phyloP scores from a whole-genome alignment of 2,113 vertebrate species.

The Nesoenas mayeri region DNA sequence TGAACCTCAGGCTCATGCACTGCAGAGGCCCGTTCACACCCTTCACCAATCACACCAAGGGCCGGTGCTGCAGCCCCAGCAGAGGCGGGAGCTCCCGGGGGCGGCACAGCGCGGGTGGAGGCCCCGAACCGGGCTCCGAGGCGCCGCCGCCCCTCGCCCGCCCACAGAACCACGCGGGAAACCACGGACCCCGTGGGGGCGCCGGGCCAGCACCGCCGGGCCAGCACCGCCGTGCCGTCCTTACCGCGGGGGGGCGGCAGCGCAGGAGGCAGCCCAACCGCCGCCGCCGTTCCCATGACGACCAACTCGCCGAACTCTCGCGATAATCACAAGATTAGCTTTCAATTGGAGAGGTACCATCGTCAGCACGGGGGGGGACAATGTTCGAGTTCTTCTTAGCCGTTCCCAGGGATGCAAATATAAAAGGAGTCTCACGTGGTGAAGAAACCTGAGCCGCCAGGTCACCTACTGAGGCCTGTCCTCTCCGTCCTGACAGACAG shows the following conservation, averaged over 20 bases:
- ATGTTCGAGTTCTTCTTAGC: fast-evolving
- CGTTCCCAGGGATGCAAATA: fast-evolving
- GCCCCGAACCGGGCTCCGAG: too few species aligned
- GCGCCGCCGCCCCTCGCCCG: too few species aligned
- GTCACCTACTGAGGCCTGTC: fast-evolving
- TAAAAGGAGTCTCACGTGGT: background rate
- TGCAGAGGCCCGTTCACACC: background rate
- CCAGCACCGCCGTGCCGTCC: background rate
- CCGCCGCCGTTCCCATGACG: constrained; percentile 11
- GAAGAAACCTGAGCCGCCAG: fast-evolving
- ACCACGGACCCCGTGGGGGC: too few species aligned
- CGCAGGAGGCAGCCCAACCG: fast-evolving
- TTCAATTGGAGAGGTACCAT: fast-evolving
- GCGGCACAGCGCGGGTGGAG: too few species aligned
- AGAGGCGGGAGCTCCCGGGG: background rate
- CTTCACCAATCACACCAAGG: fast-evolving
- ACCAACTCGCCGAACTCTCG: background rate
- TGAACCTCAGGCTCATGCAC: fast-evolving
- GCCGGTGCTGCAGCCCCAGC: too few species aligned
- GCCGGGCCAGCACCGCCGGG: too few species aligned
- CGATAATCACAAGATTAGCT: fast-evolving
- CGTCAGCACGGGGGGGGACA: fast-evolving
- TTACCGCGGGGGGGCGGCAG: background rate
- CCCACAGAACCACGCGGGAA: too few species aligned
- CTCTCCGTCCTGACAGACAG: fast-evolving